Evolutionary conservation across 2,113 vertebrate species (phyloP).

Genomic region (Collichthys lucidus): DNA sequence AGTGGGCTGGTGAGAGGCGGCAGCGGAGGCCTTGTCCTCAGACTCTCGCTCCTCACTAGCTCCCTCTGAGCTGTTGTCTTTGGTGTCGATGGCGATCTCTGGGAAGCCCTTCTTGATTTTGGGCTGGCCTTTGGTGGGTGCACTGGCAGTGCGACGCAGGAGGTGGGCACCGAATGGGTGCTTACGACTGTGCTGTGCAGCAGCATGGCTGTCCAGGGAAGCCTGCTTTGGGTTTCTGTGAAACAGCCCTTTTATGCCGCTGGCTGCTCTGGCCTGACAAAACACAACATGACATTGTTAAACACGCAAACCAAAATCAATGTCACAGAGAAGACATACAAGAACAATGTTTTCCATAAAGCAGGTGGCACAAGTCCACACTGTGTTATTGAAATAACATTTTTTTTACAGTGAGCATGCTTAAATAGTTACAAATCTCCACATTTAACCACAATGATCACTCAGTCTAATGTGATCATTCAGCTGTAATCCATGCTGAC

Average conservation of each 20-base stretch:
- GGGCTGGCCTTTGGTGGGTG: constrained; percentile 95
- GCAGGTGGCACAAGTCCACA: neutral
- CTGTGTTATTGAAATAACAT: constrained; percentile 34
- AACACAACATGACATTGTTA: constrained; percentile 51
- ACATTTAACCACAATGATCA: constrained; percentile 31
- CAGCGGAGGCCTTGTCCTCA: constrained; percentile 74
- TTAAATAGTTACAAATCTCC: constrained; percentile 1
- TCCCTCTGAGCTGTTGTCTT: constrained; percentile 89
- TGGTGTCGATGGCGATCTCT: constrained; percentile 89
- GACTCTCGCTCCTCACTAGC: constrained; percentile 84
- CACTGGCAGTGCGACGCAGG: constrained; percentile 94
- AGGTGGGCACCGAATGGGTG: constrained; percentile 94
- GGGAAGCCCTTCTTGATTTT: constrained; percentile 91
- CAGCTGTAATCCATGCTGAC: constrained; percentile 31
- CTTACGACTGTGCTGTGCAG: constrained; percentile 92
- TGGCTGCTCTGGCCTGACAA: constrained; percentile 91
- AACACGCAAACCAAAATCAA: constrained; percentile 6
- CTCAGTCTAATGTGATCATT: constrained; percentile 14
- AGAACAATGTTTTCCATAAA: constrained; percentile 20
- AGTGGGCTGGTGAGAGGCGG: constrained; percentile 71
- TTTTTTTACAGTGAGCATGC: constrained; percentile 54
- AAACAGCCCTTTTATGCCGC: constrained; percentile 98
- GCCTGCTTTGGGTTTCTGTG: constrained; percentile 98
- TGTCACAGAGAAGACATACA: neutral
- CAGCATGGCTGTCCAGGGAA: constrained; percentile 99